A percentile compares a stretch with the other conserved stretches of the same genome.
Evolutionary conservation across 2,113 vertebrate genomes (phyloP).

Genomic region (Ahaetulla prasina): DNA sequence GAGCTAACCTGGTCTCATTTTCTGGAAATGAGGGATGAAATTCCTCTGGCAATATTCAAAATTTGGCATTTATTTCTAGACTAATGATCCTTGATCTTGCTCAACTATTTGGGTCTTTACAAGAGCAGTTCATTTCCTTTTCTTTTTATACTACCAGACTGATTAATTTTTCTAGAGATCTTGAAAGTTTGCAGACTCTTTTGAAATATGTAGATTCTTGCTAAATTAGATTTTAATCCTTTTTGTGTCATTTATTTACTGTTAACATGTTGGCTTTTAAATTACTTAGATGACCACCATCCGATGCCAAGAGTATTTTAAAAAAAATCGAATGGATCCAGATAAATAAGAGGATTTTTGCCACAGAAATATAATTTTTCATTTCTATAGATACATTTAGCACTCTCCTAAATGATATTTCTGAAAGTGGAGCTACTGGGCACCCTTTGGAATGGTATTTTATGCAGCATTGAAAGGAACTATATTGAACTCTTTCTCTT

Average conservation of each 20-base stretch:
- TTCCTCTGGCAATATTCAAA: not conserved
- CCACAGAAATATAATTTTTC: not conserved
- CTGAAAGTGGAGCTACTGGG: not conserved
- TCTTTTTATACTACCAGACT: not conserved
- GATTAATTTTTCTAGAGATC: not conserved
- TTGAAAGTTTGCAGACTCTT: not conserved
- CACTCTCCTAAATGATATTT: not conserved
- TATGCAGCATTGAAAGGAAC: not conserved
- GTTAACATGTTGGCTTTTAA: not conserved
- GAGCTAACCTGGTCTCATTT: not conserved
- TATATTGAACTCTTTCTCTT: not conserved
- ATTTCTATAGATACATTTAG: not conserved
- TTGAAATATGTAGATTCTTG: not conserved
- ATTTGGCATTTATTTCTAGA: not conserved
- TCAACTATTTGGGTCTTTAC: not conserved
- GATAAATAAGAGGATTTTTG: not conserved
- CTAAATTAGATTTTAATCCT: not conserved
- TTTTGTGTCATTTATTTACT: not conserved
- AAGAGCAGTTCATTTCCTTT: not conserved
- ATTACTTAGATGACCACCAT: not conserved
- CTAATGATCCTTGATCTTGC: not conserved
- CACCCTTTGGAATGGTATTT: not conserved
- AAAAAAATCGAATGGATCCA: not conserved
- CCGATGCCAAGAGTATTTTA: not conserved
- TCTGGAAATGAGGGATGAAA: not conserved